Percentiles rank a stretch among this genome's conserved stretches.
Conservation (phyloP, 2,888 invertebrate species). For the Ormyrus thymus region DNA sequence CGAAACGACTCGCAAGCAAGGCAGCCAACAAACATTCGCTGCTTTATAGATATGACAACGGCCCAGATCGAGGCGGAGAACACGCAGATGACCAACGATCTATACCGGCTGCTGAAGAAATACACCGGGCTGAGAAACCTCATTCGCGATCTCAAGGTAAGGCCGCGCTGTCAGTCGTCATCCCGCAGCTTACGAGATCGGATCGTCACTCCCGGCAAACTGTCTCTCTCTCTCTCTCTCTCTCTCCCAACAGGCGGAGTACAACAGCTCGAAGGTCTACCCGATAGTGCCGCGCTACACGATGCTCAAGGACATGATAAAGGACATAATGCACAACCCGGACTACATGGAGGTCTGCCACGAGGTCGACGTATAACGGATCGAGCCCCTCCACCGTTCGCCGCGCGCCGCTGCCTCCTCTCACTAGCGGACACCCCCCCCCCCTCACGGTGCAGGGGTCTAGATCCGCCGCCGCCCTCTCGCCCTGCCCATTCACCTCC, state of each 20-base stretch:
- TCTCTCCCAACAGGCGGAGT: conserved; percentile 82
- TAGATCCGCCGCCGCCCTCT: no score
- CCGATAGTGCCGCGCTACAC: conserved; percentile 96
- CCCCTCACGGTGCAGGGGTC: neutral
- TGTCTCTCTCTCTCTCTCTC: neutral
- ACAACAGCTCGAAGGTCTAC: conserved; percentile 93
- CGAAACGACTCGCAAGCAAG: neutral
- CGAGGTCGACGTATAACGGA: conserved; percentile 82
- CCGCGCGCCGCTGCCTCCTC: conserved; percentile 57
- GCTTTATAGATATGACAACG: conserved; percentile 88
- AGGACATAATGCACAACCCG: conserved; percentile 95
- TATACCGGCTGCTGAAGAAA: conserved; percentile 93
- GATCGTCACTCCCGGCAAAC: no score
- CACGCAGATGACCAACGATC: conserved; percentile 94
- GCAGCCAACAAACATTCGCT: neutral
- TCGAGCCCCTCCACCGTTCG: conserved; percentile 73
- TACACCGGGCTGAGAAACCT: conserved; percentile 92
- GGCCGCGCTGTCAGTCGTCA: neutral
- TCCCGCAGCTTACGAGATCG: neutral
- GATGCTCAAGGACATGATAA: conserved; percentile 98
- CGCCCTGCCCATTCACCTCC: no score
- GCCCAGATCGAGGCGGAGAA: conserved; percentile 95
- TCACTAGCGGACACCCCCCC: conserved; percentile 1
- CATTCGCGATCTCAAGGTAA: conserved; percentile 90
- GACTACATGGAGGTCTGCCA: conserved; percentile 98